Base-by-base conservation (phyloP, 2,888 invertebrate species). In the Sesia bembeciformis region DNA sequence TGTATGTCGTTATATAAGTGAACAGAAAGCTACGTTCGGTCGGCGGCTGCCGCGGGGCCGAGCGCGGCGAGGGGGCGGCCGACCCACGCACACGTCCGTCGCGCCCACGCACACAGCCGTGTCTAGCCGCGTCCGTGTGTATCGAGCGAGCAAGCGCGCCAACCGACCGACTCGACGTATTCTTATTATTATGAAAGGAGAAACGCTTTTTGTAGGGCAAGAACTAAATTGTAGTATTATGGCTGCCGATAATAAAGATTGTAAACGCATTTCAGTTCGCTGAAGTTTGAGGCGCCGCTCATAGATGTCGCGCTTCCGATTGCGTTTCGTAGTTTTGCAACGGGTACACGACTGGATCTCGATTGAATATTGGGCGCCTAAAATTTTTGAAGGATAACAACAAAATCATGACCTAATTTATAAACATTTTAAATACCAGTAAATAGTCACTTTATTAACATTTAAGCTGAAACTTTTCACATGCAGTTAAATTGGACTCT, bases 181-280 rank as follows among this genome's bases (percentile, higher is more conserved):
- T 91, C 91, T 91, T 88, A 91, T 91, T 90, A 89, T 88, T 84
- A 88, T 82, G 88, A 89, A 87, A 89, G 87, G 86, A 89, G 88
- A 89, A 89, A 89, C 88, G 89, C 84, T 89, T 89, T 89, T 89
- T 89, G 89, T 89, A 87, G 89, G 89, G 85, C 89, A 88, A 85
- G 83, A 88, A 87, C 88, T 89, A 89, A 88, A 88, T 88, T 86
- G 88, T 85, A 78, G 85, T 84, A 85, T 85, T 83, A 83, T 81
- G 67, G 77, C 76, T 75, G 79, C 80, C 81, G 81, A 84, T 86
- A 85, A 87, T 88, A 87, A 85, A 86, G 81, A 88, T 87, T 74
- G 82, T 83, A 81, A 85, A 87, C 80, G 83, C 79, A 83, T 87
- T 88, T 88, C 82, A 85, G 85, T 66, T 68, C 72, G 76, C 80